phyloP scores from a whole-genome alignment of 2,888 invertebrate species.

The Podotricha telesiphe region DNA sequence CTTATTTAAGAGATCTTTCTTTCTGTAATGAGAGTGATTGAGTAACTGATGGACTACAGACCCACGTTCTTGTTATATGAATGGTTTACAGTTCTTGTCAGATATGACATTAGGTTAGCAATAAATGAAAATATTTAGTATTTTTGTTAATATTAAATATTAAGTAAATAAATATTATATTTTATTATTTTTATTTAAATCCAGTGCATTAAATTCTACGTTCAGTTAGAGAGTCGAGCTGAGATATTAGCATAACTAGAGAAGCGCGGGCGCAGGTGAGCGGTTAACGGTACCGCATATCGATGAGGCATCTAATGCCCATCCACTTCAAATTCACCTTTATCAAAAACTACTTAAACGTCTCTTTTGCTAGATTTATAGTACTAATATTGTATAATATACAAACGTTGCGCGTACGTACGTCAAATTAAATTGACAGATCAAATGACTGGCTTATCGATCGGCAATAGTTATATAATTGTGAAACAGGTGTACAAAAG shows the following conservation, averaged over 20 bases:
- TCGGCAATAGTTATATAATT: neutral
- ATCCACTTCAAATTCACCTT: conserved; percentile 62
- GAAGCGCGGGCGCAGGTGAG: conserved; percentile 80
- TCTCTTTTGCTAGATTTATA: conserved; percentile 52
- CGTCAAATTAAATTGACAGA: conserved; percentile 71
- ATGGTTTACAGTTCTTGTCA: neutral
- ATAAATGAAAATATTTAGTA: too few relatives aligned
- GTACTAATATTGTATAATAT: conserved; percentile 56
- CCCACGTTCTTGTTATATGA: conserved; percentile 32
- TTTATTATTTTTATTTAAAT: too few relatives aligned
- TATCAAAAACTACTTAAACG: conserved; percentile 56
- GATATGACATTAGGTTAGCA: neutral
- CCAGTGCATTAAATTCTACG: conserved; percentile 53
- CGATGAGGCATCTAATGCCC: conserved; percentile 51
- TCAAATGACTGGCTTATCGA: conserved; percentile 55
- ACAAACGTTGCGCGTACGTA: conserved; percentile 55
- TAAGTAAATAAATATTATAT: too few relatives aligned
- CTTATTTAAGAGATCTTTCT: conserved; percentile 39
- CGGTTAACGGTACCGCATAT: conserved; percentile 77
- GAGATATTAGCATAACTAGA: conserved; percentile 80
- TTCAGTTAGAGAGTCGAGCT: conserved; percentile 63
- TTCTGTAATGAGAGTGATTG: conserved; percentile 36
- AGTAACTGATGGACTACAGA: neutral
- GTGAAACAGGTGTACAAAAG: neutral
- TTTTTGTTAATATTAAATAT: too few relatives aligned